Evolutionary conservation across 2,113 vertebrate genomes (phyloP).

Genomic region (Austrofundulus limnaeus): DNA sequence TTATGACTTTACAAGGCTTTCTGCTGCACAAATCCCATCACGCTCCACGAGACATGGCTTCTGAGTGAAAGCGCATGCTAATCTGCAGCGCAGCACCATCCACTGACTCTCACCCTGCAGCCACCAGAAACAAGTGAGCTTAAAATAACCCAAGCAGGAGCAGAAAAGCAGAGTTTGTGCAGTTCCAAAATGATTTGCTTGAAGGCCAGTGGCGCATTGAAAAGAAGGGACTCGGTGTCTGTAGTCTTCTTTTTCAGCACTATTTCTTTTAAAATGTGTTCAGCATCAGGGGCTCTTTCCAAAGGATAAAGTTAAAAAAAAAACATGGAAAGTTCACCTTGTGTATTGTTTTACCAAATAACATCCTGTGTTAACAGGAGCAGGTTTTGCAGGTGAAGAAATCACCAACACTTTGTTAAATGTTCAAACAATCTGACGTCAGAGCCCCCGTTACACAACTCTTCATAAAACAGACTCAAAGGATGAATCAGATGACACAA

Average conservation of each 20-base stretch:
- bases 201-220: not conserved
- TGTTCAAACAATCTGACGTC: conserved; percentile 24
- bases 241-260: too few relatives aligned
- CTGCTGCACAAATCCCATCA: not conserved
- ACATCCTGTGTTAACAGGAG: not conserved
- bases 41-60: not conserved
- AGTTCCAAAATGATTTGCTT: not conserved
- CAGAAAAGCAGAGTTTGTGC: not conserved
- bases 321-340: too few relatives aligned
- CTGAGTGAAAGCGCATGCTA: conserved; percentile 15
- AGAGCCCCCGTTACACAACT: conserved; percentile 36
- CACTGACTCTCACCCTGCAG: conserved; percentile 4
- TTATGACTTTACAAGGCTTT: conserved; percentile 5
- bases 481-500: conserved; percentile 19
- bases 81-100: conserved; percentile 3
- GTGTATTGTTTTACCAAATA: too few relatives aligned
- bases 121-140: conserved; percentile 14
- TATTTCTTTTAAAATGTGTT: too few relatives aligned
- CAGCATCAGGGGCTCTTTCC: too few relatives aligned
- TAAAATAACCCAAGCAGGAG: conserved; percentile 30
- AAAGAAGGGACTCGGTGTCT: not conserved
- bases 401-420: conserved; percentile 1
- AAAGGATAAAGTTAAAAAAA: too few relatives aligned
- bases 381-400: not conserved
- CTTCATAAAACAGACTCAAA: conserved; percentile 33